Percentiles rank a stretch among this genome's conserved stretches.
phyloP scores from a whole-genome alignment of 2,797 vertebrate species.

The Onychomys leucogaster region DNA sequence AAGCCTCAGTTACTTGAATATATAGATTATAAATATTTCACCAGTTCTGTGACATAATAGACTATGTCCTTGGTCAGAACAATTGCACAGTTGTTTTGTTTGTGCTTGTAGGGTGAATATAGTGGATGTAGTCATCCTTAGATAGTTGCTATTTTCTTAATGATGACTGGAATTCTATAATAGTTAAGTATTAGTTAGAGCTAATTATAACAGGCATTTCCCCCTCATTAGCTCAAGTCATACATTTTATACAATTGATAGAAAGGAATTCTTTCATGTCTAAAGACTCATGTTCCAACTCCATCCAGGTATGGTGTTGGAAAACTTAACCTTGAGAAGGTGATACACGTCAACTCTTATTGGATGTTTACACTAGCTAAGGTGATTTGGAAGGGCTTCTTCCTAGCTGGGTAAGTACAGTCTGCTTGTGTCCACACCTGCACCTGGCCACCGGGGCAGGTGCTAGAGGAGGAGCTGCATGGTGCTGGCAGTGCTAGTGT shows the following conservation, averaged over 20 bases:
- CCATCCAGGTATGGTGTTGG: neutral
- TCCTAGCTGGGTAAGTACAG: constrained; percentile 18
- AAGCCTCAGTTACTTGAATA: neutral
- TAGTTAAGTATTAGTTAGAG: neutral
- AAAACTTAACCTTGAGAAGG: constrained; percentile 37
- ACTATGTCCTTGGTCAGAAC: neutral
- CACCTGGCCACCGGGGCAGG: neutral
- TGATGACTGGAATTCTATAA: neutral
- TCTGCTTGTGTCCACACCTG: neutral
- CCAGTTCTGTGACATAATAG: neutral
- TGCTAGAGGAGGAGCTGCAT: neutral
- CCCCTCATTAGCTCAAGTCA: neutral
- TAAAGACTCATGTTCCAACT: neutral
- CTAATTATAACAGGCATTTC: neutral
- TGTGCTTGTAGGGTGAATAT: neutral
- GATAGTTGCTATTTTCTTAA: constrained; percentile 31
- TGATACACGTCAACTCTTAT: neutral
- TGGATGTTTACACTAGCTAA: neutral
- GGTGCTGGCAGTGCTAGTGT: neutral
- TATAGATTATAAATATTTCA: constrained; percentile 4
- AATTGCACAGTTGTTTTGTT: neutral
- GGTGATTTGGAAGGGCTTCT: constrained; percentile 18
- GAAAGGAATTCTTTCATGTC: neutral
- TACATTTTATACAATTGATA: neutral
- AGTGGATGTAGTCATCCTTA: neutral